Base-by-base conservation (phyloP, 2,888 invertebrate genomes). In the Tubulanus polymorphus region DNA sequence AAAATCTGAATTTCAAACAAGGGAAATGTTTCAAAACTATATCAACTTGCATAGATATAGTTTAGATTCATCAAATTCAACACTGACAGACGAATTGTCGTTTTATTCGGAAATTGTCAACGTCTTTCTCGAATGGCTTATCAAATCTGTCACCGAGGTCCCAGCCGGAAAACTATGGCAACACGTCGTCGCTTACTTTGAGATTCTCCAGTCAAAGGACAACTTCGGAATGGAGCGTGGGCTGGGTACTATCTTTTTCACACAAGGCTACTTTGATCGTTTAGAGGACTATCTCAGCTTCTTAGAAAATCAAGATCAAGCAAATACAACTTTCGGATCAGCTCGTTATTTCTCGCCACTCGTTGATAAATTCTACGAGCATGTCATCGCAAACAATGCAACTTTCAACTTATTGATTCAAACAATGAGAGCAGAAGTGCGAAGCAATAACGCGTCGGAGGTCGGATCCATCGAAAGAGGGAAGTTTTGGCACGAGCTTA, bases 101-200 rank as follows among this genome's bases (percentile, higher is more conserved):
- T 68, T 72, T 51, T 73, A 73, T 56, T 64, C 72, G 6, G 64
- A 63, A 26, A 62, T 66, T 58, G 72, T 72, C 52, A 62, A 67
- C 30, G 65, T 69, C 10, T 68, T 72, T 55, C 66, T 70, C 50
- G 65, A 65, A 41, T 72, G 72, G 73, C 59, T 73, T 23, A 69
- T 70, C 53, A 67, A 69, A 47, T 65, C 71, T 15, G 90, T 73
- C n/a, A 65, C 64, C 1, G 72, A 72, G 54, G 66, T 68, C 12
- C 60, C 66, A 18, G 66, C 67, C 1, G 71, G 71, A 0, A 62
- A 62, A 28, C 62, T 66, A 35, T 73, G 72, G 73, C 63, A 69
- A 59, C 63, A 63, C 10, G 61, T 73, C 30, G 71, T 72, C 18
- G 72, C 73, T 25, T 70, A 69, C 51, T 69, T 69, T 47, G 70